Percentiles rank a stretch among this genome's conserved stretches.
These are phyloP conservation scores for Fabriciana adippe DNA, from an alignment of 2,888 invertebrate genomes.

Conservation along the genomic window DNA sequence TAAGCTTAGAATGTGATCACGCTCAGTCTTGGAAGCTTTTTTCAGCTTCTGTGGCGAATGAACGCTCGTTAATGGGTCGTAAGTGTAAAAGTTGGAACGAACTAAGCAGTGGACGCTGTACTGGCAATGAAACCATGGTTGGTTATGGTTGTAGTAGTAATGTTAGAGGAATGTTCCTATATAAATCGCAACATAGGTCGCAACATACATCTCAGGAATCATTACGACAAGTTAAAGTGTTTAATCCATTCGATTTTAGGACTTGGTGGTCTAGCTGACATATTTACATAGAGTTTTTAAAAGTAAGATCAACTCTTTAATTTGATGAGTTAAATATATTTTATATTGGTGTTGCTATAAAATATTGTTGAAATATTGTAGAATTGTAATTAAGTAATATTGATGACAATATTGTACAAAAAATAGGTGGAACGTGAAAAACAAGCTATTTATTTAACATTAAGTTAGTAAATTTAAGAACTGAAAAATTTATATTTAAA, in stretches of 20 bases:
- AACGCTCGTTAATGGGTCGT: conserved; percentile 49
- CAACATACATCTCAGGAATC: conserved; percentile 28
- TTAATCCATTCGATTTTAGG: conserved; percentile 54
- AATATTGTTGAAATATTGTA: too few species aligned
- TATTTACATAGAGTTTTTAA: not conserved
- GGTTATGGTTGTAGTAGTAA: conserved; percentile 55
- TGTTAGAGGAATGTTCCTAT: conserved; percentile 59
- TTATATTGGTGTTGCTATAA: too few species aligned
- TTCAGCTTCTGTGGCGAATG: conserved; percentile 55
- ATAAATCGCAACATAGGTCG: conserved; percentile 47
- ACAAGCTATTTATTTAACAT: too few species aligned
- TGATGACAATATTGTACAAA: too few species aligned
- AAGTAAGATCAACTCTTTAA: too few species aligned
- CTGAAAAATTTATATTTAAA: too few species aligned
- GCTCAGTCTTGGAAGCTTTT: conserved; percentile 66
- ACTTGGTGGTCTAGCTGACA: conserved; percentile 41
- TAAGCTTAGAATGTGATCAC: conserved; percentile 69
- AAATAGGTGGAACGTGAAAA: too few species aligned
- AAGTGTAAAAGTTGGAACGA: conserved; percentile 58
- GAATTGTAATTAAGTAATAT: too few species aligned
- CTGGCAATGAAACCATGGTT: conserved; percentile 52
- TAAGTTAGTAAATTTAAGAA: too few species aligned
- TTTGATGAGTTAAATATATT: too few species aligned
- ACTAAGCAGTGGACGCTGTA: conserved; percentile 51
- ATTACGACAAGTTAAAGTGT: conserved; percentile 45